Evolutionary conservation across 2,888 invertebrate genomes (phyloP).

Genomic region (Ophioninae sp.): DNA sequence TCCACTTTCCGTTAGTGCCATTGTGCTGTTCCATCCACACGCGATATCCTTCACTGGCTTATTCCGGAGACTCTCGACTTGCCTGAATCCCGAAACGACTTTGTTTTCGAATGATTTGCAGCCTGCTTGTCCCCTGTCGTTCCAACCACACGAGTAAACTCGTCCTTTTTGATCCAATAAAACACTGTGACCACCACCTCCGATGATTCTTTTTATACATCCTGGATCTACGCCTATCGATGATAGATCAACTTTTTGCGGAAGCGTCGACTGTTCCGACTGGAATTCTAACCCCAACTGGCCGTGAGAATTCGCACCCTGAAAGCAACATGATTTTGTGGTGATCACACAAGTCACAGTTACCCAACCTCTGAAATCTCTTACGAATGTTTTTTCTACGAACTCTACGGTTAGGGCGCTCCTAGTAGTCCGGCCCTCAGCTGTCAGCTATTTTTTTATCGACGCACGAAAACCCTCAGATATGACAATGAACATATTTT

Average conservation of each 20-base stretch:
- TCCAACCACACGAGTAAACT: conserved; percentile 90
- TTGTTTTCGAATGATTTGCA: conserved; percentile 81
- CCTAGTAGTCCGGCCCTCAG: too few relatives aligned
- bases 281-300: conserved; percentile 87
- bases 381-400: too few relatives aligned
- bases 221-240: conserved; percentile 78
- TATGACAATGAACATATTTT: not conserved
- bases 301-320: conserved; percentile 93
- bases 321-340: conserved; percentile 33
- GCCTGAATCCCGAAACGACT: conserved; percentile 77
- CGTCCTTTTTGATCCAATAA: conserved; percentile 86
- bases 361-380: too few relatives aligned
- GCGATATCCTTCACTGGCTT: conserved; percentile 84
- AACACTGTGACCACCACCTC: conserved; percentile 90
- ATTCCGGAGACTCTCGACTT: conserved; percentile 72
- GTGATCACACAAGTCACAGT: too few relatives aligned
- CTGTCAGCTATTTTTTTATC: too few relatives aligned
- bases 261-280: conserved; percentile 86
- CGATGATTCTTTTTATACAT: conserved; percentile 85
- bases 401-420: too few relatives aligned
- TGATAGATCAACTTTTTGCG: conserved; percentile 80
- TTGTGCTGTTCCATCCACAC: conserved; percentile 92
- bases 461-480: too few relatives aligned
- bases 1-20: conserved; percentile 87
- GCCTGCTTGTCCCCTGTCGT: conserved; percentile 88